phyloP scores from a whole-genome alignment of 2,797 vertebrate genomes.

The Chromis chromis region DNA sequence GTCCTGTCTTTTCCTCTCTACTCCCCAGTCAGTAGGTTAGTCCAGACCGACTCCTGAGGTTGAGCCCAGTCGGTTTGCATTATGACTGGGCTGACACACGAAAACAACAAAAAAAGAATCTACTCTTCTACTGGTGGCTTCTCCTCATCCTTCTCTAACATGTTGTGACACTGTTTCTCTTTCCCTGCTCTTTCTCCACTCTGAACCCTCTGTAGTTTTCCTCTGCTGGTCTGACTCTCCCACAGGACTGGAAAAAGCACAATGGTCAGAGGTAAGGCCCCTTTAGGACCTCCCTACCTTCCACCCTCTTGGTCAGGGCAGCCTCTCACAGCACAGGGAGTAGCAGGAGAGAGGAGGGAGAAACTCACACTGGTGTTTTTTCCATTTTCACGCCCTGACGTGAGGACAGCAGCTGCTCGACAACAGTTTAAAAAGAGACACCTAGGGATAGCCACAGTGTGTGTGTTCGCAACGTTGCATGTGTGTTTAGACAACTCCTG shows the following conservation, averaged over 20 bases:
- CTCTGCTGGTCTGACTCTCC: conserved; percentile 44
- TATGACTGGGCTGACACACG: conserved; percentile 28
- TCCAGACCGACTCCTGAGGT: conserved; percentile 48
- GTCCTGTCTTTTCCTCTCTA: conserved; percentile 43
- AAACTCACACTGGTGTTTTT: conserved; percentile 49
- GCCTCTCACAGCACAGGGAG: conserved; percentile 64
- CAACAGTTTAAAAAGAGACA: conserved; percentile 68
- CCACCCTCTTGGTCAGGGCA: conserved; percentile 68
- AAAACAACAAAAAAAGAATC: conserved; percentile 4
- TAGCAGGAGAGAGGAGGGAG: conserved; percentile 50
- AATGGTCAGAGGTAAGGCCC: conserved; percentile 75
- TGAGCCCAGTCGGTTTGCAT: conserved; percentile 47
- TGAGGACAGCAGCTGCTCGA: conserved; percentile 79
- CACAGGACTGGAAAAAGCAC: conserved; percentile 62
- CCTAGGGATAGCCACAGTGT: conserved; percentile 36
- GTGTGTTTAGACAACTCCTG: conserved; percentile 32
- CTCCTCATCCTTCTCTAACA: conserved; percentile 49
- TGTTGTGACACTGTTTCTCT: conserved; percentile 53
- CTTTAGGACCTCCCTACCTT: conserved; percentile 77
- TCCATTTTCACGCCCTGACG: conserved; percentile 62
- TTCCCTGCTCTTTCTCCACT: conserved; percentile 39
- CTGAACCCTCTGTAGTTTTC: conserved; percentile 7
- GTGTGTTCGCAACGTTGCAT: conserved; percentile 26
- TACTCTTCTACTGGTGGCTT: conserved; percentile 33
- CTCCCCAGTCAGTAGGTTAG: conserved; percentile 43